Evolutionary conservation across 1,140 invertebrate species (phyloP).

Genomic region (Galendromus occidentalis): DNA sequence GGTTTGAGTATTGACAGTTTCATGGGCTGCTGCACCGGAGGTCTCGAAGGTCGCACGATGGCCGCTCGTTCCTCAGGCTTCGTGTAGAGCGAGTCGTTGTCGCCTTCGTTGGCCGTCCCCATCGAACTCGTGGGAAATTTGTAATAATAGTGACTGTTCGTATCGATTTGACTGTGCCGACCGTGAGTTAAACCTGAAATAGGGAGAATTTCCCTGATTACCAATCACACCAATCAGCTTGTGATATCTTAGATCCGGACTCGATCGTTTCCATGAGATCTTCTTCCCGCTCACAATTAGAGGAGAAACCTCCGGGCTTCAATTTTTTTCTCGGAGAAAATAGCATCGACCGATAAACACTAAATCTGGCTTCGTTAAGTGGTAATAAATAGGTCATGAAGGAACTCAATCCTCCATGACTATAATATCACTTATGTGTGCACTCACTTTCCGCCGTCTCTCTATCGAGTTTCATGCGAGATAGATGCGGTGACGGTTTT

Average conservation of each 20-base stretch:
- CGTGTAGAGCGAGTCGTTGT: slow-evolving; percentile 8
- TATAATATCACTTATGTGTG: background rate
- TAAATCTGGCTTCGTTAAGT: no score
- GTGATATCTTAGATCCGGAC: no score
- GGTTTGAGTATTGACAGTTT: slow-evolving; percentile 8
- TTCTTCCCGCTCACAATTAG: no score
- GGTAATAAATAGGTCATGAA: background rate
- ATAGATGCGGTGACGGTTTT: background rate
- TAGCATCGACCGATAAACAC: no score
- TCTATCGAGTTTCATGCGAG: background rate
- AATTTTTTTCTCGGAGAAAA: no score
- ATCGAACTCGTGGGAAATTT: background rate
- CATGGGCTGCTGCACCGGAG: background rate
- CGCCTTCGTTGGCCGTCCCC: background rate
- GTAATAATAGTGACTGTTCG: slow-evolving; percentile 7
- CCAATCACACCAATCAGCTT: no score
- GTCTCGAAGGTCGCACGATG: background rate
- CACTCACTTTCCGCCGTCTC: slow-evolving; percentile 6
- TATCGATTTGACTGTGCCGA: background rate
- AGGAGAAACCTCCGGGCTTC: no score
- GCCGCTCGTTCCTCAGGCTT: slow-evolving; percentile 2
- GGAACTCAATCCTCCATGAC: background rate
- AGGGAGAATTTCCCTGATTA: background rate
- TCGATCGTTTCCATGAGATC: no score
- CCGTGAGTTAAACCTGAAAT: slow-evolving; percentile 5